phyloP scores from a whole-genome alignment of 2,888 invertebrate genomes.

The Idaea straminata region DNA sequence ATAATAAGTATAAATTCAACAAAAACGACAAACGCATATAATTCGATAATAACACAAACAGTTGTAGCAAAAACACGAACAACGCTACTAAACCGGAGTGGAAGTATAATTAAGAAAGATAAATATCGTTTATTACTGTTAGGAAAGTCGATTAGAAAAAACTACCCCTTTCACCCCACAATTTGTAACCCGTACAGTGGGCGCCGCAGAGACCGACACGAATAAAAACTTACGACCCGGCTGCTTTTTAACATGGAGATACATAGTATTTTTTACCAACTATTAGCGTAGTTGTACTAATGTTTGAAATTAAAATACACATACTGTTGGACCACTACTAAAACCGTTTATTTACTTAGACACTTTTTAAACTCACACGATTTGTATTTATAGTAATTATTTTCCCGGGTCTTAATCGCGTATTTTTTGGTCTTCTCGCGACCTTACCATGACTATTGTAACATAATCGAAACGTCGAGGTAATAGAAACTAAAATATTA shows the following conservation, averaged over 20 bases:
- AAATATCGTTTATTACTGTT: slow-evolving; percentile 81
- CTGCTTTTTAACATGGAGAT: slow-evolving; percentile 38
- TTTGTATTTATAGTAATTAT: too few relatives aligned
- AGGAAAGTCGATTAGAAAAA: slow-evolving; percentile 80
- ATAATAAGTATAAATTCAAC: slow-evolving; percentile 46
- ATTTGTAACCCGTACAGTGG: slow-evolving; percentile 80
- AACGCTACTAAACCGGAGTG: slow-evolving; percentile 72
- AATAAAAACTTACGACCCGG: slow-evolving; percentile 62
- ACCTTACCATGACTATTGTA: too few relatives aligned
- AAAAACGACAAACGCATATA: slow-evolving; percentile 68
- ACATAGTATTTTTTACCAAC: neutral
- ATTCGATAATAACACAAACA: slow-evolving; percentile 75
- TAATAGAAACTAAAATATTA: too few relatives aligned
- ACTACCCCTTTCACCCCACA: slow-evolving; percentile 80
- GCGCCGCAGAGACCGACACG: slow-evolving; percentile 66
- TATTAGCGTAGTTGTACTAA: too few relatives aligned
- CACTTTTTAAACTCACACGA: too few relatives aligned
- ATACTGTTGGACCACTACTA: too few relatives aligned
- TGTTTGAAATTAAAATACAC: too few relatives aligned
- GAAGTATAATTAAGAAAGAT: slow-evolving; percentile 80
- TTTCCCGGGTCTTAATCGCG: too few relatives aligned
- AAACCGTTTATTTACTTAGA: too few relatives aligned
- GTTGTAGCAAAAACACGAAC: slow-evolving; percentile 69
- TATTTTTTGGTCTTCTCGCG: too few relatives aligned
- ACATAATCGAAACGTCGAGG: too few relatives aligned